phyloP scores from a whole-genome alignment of 2,113 vertebrate genomes.

The Amphilophus citrinellus region DNA sequence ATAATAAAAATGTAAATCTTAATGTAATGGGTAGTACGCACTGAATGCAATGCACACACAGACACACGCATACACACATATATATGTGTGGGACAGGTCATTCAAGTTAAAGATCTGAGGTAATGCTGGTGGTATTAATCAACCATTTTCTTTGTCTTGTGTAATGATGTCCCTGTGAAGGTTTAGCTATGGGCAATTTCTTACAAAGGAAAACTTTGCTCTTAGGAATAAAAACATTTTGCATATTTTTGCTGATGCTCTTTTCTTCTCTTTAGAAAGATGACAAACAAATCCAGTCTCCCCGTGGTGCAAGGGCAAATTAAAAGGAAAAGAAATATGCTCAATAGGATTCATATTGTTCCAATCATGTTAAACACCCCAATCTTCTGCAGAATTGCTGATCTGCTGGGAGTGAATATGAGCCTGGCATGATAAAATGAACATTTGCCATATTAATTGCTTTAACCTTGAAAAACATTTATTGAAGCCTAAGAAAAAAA shows the following conservation, averaged over 20 bases:
- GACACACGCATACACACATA: neutral
- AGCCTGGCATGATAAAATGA: neutral
- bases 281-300: constrained; percentile 35
- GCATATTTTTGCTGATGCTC: constrained; percentile 13
- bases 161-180: constrained; percentile 19
- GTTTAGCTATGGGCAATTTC: constrained; percentile 30
- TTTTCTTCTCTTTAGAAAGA: constrained; percentile 45
- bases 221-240: constrained; percentile 32
- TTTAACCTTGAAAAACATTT: constrained; percentile 11
- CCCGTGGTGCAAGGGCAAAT: constrained; percentile 22
- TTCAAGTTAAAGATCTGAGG: neutral
- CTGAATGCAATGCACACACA: neutral
- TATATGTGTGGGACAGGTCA: neutral
- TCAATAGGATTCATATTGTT: constrained; percentile 34
- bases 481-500: neutral
- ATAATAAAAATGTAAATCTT: neutral
- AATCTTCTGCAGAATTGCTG: constrained; percentile 22
- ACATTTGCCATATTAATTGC: constrained; percentile 7
- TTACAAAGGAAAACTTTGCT: neutral
- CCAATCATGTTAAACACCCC: constrained; percentile 32
- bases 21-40: neutral
- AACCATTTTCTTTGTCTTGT: constrained; percentile 20
- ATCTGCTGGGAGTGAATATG: constrained; percentile 23
- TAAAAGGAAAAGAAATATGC: constrained; percentile 10
- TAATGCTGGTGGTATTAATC: constrained; percentile 26